phyloP scores from a whole-genome alignment of 1,140 invertebrate species.

The Drosophila mayri region DNA sequence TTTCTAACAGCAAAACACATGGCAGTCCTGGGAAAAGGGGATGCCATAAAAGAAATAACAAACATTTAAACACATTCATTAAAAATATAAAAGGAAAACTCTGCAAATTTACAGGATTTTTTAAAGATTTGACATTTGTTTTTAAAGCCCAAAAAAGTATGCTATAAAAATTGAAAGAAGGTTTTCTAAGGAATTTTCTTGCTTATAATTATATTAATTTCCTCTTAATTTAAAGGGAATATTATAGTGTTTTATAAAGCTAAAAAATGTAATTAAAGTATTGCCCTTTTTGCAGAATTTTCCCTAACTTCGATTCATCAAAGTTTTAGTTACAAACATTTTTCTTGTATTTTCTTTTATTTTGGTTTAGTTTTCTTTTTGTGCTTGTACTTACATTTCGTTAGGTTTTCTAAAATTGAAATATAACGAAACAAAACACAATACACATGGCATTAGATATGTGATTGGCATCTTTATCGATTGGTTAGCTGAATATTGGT shows the following conservation, averaged over 20 bases:
- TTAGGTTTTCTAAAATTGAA: slow-evolving; percentile 65
- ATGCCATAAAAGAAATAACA: neutral
- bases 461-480: slow-evolving; percentile 34
- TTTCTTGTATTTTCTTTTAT: neutral
- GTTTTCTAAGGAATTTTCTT: neutral
- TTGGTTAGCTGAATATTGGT: slow-evolving; percentile 3
- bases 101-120: neutral
- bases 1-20: slow-evolving; percentile 26
- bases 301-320: neutral
- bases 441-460: slow-evolving; percentile 68
- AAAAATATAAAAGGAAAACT: neutral
- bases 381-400: slow-evolving; percentile 70
- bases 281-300: slow-evolving; percentile 1
- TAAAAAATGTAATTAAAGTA: neutral
- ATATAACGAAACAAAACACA: slow-evolving; percentile 76
- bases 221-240: neutral
- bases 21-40: slow-evolving; percentile 14
- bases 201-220: accelerated
- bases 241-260: neutral
- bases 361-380: neutral
- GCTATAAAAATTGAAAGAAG: neutral
- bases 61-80: slow-evolving; percentile 14
- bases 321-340: neutral
- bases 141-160: neutral
- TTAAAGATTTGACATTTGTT: too few relatives aligned